Conservation (phyloP, 2,113 vertebrate genomes). For the human (Homo sapiens) region DNA sequence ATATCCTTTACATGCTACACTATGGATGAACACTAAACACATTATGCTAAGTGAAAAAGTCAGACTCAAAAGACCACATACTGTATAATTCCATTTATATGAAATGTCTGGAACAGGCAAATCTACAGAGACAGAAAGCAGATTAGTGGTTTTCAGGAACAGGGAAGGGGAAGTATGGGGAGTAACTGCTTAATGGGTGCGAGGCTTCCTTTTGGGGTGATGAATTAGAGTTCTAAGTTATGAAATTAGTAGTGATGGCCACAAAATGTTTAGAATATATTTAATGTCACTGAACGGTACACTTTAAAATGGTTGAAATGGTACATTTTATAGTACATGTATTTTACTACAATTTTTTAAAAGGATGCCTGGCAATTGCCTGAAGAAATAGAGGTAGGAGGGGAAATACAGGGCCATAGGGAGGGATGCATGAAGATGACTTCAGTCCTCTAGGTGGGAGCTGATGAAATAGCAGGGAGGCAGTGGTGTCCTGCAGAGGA, state of each 20-base stretch:
- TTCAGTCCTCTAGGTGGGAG: background rate
- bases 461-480: background rate
- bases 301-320: background rate
- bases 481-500: accelerated
- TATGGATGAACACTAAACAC: background rate
- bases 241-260: background rate
- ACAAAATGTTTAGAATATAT: background rate
- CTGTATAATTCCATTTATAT: background rate
- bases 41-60: background rate
- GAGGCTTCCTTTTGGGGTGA: background rate
- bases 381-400: background rate
- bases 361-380: background rate
- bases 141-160: background rate
- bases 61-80: background rate
- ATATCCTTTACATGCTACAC: background rate
- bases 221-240: background rate
- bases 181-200: background rate
- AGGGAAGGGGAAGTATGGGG: background rate
- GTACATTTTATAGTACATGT: background rate
- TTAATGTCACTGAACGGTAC: background rate
- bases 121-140: background rate
- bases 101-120: background rate
- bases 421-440: background rate
- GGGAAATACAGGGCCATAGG: background rate
- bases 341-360: background rate